phyloP scores from a whole-genome alignment of 1,140 invertebrate genomes.

The Pentalonia nigronervosa region DNA sequence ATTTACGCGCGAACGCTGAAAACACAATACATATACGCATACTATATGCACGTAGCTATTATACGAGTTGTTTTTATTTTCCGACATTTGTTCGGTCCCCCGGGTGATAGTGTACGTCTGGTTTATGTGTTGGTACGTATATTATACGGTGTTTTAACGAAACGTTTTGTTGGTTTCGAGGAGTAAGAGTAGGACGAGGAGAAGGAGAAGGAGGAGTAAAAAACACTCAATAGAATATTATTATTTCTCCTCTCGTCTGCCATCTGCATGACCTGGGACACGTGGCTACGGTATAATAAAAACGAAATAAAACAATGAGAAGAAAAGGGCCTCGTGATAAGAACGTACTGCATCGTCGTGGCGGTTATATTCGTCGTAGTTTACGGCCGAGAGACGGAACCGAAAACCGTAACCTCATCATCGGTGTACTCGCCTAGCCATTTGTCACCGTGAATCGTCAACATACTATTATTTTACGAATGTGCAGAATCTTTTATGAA shows the following conservation, averaged over 20 bases:
- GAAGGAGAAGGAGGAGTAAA: background rate
- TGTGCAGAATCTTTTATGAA: background rate
- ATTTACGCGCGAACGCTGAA: background rate
- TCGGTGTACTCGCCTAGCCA: no score
- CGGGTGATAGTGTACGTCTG: background rate
- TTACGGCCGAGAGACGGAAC: background rate
- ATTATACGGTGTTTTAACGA: conserved; percentile 15
- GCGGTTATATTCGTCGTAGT: background rate
- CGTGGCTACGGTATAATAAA: background rate
- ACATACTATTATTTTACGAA: background rate
- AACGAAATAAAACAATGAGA: background rate
- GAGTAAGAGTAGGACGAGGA: no score
- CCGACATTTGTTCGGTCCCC: background rate
- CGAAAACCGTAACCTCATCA: background rate
- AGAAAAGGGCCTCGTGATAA: background rate
- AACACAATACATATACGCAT: background rate
- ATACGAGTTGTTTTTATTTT: background rate
- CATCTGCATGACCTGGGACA: background rate
- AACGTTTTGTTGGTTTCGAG: background rate
- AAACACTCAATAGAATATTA: background rate
- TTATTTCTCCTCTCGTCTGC: background rate
- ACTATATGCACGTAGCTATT: background rate
- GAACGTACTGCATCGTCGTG: no score
- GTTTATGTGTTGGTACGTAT: background rate
- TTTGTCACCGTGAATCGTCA: background rate